phyloP scores from a whole-genome alignment of 2,888 invertebrate genomes.

The Himalopsyche tibetana region DNA sequence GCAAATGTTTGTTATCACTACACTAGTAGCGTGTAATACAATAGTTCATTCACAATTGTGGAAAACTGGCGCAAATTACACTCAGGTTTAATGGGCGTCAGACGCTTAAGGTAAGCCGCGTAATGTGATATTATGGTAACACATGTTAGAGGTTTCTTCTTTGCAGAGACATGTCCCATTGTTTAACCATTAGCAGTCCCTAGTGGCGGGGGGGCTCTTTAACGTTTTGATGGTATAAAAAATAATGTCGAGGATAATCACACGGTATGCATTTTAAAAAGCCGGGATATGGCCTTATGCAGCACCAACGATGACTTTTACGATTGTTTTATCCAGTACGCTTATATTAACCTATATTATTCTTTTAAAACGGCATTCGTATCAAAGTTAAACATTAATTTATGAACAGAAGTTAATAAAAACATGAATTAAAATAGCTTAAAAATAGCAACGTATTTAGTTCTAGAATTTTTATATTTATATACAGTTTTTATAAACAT shows the following conservation, averaged over 20 bases:
- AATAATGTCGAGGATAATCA: neutral
- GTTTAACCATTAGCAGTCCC: constrained; percentile 9
- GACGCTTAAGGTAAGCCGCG: constrained; percentile 50
- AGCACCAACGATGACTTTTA: neutral
- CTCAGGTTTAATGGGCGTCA: constrained; percentile 45
- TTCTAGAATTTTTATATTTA: too few species aligned
- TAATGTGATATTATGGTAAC: constrained; percentile 43
- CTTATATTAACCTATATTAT: neutral
- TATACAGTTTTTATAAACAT: too few species aligned
- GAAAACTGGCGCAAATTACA: constrained; percentile 53
- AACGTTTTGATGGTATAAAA: neutral
- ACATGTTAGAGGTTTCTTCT: constrained; percentile 31
- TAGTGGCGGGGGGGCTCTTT: neutral
- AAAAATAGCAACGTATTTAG: too few species aligned
- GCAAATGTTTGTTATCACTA: too few species aligned
- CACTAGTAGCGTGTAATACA: neutral
- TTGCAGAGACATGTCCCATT: neutral
- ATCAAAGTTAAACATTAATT: too few species aligned
- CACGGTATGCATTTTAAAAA: neutral
- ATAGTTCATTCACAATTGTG: constrained; percentile 44
- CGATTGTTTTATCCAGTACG: neutral
- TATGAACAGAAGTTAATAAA: too few species aligned
- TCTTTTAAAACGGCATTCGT: too few species aligned
- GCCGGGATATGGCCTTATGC: neutral
- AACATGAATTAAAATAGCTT: too few species aligned